phyloP scores from a whole-genome alignment of 2,113 vertebrate species.

The Felis chaus region DNA sequence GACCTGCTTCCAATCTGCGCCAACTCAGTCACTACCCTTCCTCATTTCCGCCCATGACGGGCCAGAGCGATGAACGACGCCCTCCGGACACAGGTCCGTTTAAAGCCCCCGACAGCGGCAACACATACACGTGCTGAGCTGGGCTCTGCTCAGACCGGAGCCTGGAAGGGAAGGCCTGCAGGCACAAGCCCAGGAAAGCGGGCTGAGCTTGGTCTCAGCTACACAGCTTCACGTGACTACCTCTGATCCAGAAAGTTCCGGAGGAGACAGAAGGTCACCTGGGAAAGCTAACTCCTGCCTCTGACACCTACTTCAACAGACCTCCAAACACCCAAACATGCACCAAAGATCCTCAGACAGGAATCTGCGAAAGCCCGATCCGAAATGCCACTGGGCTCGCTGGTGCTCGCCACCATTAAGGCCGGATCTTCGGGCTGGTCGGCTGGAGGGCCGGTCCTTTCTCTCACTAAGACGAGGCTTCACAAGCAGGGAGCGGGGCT shows the following conservation, averaged over 20 bases:
- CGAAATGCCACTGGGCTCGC: fast-evolving
- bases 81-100: fast-evolving
- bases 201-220: fast-evolving
- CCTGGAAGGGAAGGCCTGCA: fast-evolving
- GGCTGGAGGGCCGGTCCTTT: neutral
- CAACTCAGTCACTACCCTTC: fast-evolving
- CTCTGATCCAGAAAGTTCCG: neutral
- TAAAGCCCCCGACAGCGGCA: fast-evolving
- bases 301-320: neutral
- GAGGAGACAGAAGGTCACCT: neutral
- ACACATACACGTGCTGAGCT: fast-evolving
- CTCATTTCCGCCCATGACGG: fast-evolving
- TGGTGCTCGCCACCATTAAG: fast-evolving
- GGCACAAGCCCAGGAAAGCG: fast-evolving
- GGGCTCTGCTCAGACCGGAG: neutral
- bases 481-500: neutral
- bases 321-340: fast-evolving
- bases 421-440: fast-evolving
- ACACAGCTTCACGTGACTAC: fast-evolving
- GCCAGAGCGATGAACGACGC: fast-evolving
- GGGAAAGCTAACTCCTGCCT: neutral
- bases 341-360: fast-evolving
- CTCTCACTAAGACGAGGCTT: too few species aligned
- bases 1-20: fast-evolving
- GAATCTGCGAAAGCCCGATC: fast-evolving